Percentiles rank a stretch among this genome's conserved stretches.
These are phyloP conservation scores for Diorhabda sublineata DNA, from an alignment of 1,140 invertebrate species.

Conservation along the genomic window DNA sequence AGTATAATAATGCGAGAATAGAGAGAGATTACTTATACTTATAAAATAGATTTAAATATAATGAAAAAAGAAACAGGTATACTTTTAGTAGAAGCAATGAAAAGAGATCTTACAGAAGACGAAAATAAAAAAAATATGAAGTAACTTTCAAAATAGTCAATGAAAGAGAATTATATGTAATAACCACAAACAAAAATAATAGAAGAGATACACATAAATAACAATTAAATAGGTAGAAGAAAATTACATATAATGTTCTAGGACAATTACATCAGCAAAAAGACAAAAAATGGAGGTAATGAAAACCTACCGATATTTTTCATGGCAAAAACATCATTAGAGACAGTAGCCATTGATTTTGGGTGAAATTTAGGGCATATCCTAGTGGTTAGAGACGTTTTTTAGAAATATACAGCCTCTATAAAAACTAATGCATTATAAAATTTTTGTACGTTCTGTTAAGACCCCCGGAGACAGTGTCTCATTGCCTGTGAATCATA, in stretches of 20 bases:
- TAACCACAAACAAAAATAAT: not conserved
- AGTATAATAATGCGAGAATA: not conserved
- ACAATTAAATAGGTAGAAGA: not conserved
- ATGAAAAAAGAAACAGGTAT: not conserved
- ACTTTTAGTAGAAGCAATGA: constrained; percentile 3
- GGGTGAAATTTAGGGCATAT: constrained; percentile 6
- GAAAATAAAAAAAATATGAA: not conserved
- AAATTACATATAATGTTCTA: not conserved
- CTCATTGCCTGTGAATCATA: no score
- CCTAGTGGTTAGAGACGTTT: constrained; percentile 3
- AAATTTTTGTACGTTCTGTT: no score
- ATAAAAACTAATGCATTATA: no score
- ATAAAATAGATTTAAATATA: constrained; percentile 12
- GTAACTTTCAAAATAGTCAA: constrained; percentile 3
- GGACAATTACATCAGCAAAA: constrained; percentile 5
- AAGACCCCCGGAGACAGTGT: no score
- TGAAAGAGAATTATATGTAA: constrained; percentile 6
- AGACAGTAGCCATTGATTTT: constrained; percentile 10
- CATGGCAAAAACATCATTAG: constrained; percentile 9
- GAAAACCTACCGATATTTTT: constrained; percentile 2
- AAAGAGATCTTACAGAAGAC: not conserved
- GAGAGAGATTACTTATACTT: no score
- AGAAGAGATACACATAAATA: not conserved
- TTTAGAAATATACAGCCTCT: constrained; percentile 1
- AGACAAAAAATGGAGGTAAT: constrained; percentile 4